Percentiles rank a stretch among this genome's conserved stretches.
Conservation (phyloP, 1,140 invertebrate genomes). For the Drosophila athabasca region DNA sequence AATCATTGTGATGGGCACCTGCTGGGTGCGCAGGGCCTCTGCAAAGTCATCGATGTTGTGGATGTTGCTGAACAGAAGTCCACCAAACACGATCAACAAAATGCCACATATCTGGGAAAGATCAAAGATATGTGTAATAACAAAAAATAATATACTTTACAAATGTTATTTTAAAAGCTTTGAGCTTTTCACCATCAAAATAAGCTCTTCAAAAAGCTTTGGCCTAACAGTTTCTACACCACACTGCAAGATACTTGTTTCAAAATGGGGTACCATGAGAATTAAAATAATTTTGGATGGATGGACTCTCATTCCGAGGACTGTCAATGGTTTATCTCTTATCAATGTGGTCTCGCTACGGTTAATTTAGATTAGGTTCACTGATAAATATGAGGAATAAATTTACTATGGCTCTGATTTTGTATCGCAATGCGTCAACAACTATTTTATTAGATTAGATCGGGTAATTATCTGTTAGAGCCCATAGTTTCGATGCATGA, state of each 20-base stretch:
- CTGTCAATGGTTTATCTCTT: conserved; percentile 27
- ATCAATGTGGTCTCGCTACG: conserved; percentile 13
- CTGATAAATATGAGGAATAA: conserved; percentile 23
- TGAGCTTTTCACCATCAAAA: background rate
- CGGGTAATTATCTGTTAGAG: background rate
- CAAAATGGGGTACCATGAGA: background rate
- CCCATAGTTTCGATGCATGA: conserved; percentile 11
- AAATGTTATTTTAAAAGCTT: background rate
- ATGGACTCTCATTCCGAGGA: background rate
- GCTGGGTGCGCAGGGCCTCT: conserved; percentile 84
- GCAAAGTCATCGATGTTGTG: conserved; percentile 84
- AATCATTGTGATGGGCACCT: conserved; percentile 88
- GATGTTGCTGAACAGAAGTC: conserved; percentile 85
- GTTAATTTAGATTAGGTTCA: conserved; percentile 33
- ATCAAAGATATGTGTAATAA: background rate
- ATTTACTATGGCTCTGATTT: conserved; percentile 40
- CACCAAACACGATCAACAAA: conserved; percentile 86
- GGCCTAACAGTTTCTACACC: background rate
- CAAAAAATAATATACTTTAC: background rate
- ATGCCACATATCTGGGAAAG: conserved; percentile 86
- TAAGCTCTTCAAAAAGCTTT: background rate
- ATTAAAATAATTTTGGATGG: background rate
- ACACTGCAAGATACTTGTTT: conserved; percentile 1
- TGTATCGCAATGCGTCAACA: conserved; percentile 37
- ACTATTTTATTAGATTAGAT: conserved; percentile 18